Conservation (phyloP, 2,888 invertebrate genomes). For the Conistra vaccinii region DNA sequence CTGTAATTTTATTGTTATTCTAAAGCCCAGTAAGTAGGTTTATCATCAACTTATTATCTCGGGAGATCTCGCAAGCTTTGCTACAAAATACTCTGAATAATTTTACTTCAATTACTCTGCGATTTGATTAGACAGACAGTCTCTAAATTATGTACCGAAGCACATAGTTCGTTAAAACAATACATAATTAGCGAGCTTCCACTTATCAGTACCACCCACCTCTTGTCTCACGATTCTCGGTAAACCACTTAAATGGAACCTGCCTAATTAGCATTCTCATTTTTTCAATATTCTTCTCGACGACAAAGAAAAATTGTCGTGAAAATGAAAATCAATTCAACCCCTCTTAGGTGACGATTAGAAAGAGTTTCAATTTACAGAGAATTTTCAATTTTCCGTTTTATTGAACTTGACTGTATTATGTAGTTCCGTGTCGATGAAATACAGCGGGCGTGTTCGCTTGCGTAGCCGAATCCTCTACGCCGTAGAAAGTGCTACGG, state of each 20-base stretch:
- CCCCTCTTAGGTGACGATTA: slow-evolving; percentile 3
- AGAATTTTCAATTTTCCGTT: slow-evolving; percentile 48
- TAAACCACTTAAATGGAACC: slow-evolving; percentile 14
- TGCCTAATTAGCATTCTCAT: slow-evolving; percentile 16
- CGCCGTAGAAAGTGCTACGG: slow-evolving; percentile 62
- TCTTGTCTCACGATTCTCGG: slow-evolving; percentile 18
- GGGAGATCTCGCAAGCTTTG: not conserved
- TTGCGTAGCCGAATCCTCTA: slow-evolving; percentile 60
- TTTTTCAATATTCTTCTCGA: not conserved
- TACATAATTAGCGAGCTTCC: slow-evolving; percentile 18
- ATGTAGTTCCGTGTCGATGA: slow-evolving; percentile 34
- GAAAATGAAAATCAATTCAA: slow-evolving; percentile 27
- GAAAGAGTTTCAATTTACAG: slow-evolving; percentile 9
- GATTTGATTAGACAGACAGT: slow-evolving; percentile 7
- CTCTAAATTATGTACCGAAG: not conserved
- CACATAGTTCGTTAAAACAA: slow-evolving; percentile 3
- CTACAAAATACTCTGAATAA: not conserved
- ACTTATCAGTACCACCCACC: not conserved
- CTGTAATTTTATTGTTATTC: not conserved
- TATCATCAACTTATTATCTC: not conserved
- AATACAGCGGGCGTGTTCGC: slow-evolving; percentile 50
- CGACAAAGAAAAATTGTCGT: not conserved
- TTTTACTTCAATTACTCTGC: not conserved
- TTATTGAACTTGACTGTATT: slow-evolving; percentile 41
- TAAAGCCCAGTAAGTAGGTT: not conserved